These are phyloP conservation scores for Clitarchus hookeri DNA, from an alignment of 2,888 invertebrate genomes.

Conservation along the genomic window DNA sequence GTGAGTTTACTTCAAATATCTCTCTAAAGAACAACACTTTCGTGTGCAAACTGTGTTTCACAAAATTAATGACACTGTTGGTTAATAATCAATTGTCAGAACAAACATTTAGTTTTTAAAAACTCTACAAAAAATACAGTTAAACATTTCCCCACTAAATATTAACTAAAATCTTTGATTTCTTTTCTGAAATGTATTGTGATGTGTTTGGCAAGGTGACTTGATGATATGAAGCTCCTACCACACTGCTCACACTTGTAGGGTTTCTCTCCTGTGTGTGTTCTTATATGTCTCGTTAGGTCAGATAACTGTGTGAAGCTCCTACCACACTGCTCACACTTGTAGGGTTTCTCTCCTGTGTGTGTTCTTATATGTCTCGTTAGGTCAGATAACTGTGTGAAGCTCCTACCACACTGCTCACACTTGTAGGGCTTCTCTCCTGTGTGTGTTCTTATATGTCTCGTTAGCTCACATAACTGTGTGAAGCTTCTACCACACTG, in stretches of 20 bases:
- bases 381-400: not conserved
- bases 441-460: not conserved
- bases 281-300: not conserved
- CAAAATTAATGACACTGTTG: too few relatives aligned
- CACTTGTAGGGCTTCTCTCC: slow-evolving; percentile 28
- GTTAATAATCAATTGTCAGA: too few relatives aligned
- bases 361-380: slow-evolving; percentile 25
- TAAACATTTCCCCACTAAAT: too few relatives aligned
- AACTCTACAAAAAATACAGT: too few relatives aligned
- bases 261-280: slow-evolving; percentile 29
- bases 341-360: slow-evolving; percentile 31
- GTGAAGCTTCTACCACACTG: not conserved
- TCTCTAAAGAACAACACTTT: too few relatives aligned
- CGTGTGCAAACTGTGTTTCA: too few relatives aligned
- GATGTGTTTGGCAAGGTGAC: too few relatives aligned
- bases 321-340: slow-evolving; percentile 19
- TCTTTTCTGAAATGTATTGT: too few relatives aligned
- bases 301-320: not conserved
- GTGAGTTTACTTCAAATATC: too few relatives aligned
- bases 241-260: slow-evolving; percentile 25
- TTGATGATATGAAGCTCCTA: too few relatives aligned
- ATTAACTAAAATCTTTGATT: too few relatives aligned
- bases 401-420: not conserved
- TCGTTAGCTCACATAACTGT: not conserved
- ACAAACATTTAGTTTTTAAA: too few relatives aligned